Percentiles rank a stretch among this genome's conserved stretches.
phyloP scores from a whole-genome alignment of 2,113 vertebrate genomes.

The Gadus macrocephalus region DNA sequence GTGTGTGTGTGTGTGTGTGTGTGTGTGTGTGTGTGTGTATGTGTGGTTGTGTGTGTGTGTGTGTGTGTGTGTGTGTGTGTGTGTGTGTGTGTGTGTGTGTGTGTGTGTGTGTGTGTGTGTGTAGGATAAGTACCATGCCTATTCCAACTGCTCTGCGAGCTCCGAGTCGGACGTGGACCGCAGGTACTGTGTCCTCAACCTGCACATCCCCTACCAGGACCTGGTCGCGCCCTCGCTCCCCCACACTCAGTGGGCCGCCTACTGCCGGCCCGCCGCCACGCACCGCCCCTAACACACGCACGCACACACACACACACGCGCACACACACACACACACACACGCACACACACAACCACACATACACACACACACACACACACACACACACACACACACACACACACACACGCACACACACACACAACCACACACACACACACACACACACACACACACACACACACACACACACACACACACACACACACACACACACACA shows the following conservation, averaged over 20 bases:
- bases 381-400: too few species aligned
- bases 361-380: neutral
- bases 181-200: slow-evolving; percentile 83
- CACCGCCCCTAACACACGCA: slow-evolving; percentile 18
- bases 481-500: too few species aligned
- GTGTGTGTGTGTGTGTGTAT: slow-evolving; percentile 10
- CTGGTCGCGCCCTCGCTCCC: slow-evolving; percentile 59
- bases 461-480: too few species aligned
- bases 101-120: slow-evolving; percentile 16
- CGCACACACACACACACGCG: too few species aligned
- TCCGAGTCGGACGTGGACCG: slow-evolving; percentile 84
- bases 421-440: too few species aligned
- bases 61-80: neutral
- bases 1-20: slow-evolving; percentile 30
- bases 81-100: neutral
- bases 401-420: too few species aligned
- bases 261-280: slow-evolving; percentile 56
- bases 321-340: too few species aligned
- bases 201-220: slow-evolving; percentile 74
- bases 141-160: slow-evolving; percentile 79
- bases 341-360: too few species aligned
- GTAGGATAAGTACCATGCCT: slow-evolving; percentile 83
- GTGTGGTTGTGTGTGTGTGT: too few species aligned
- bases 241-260: slow-evolving; percentile 65
- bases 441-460: slow-evolving; percentile 21